Percentiles rank a stretch among this genome's conserved stretches.
phyloP scores from a whole-genome alignment of 2,797 vertebrate species.

The Margarornis squamiger region DNA sequence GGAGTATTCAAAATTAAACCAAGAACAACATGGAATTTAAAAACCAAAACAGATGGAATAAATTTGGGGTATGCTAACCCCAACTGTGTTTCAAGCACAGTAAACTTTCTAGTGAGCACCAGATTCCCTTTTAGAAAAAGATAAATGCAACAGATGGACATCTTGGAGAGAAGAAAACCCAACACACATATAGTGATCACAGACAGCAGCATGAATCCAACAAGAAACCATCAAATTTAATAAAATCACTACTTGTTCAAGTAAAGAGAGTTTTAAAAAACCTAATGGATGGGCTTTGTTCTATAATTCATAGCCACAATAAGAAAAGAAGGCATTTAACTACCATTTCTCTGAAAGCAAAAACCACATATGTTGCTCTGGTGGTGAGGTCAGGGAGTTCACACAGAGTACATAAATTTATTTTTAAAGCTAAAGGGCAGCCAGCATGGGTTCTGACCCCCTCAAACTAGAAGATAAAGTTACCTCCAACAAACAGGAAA shows the following conservation, averaged over 20 bases:
- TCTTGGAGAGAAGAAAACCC: not conserved
- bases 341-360: not conserved
- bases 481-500: not conserved
- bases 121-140: slow-evolving; percentile 10
- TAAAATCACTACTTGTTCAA: not conserved
- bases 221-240: not conserved
- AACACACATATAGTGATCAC: not conserved
- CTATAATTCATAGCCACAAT: slow-evolving; percentile 12
- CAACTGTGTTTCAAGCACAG: slow-evolving; percentile 12
- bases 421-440: not conserved
- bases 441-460: slow-evolving; percentile 14
- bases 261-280: not conserved
- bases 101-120: slow-evolving; percentile 28
- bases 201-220: not conserved
- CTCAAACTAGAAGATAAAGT: slow-evolving; percentile 23
- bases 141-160: slow-evolving; percentile 53
- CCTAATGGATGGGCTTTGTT: not conserved
- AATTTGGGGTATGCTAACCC: slow-evolving; percentile 36
- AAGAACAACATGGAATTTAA: slow-evolving; percentile 20
- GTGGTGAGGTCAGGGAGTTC: slow-evolving; percentile 58
- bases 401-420: slow-evolving; percentile 52
- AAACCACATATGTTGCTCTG: slow-evolving; percentile 36
- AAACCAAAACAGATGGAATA: slow-evolving; percentile 45
- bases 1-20: slow-evolving; percentile 5
- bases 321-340: slow-evolving; percentile 5